phyloP scores from a whole-genome alignment of 2,797 vertebrate species.

The Siniperca undulata region DNA sequence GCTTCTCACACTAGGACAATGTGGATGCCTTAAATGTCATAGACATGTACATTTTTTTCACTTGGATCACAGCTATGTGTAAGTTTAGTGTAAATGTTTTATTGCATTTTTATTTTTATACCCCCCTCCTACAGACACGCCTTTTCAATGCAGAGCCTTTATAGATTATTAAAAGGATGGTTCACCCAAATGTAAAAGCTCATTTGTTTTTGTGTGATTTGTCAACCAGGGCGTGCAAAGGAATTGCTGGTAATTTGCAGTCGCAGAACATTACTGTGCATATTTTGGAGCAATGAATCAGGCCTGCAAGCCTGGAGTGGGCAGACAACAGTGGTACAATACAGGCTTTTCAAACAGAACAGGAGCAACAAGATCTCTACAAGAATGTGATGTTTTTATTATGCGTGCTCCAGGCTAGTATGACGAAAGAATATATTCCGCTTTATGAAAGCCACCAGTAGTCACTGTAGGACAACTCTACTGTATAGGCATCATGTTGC shows the following conservation, averaged over 20 bases:
- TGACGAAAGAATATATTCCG: background rate
- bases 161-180: conserved; percentile 63
- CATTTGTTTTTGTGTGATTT: conserved; percentile 34
- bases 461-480: background rate
- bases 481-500: background rate
- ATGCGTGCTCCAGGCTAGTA: background rate
- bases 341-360: conserved; percentile 24
- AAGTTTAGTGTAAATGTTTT: conserved; percentile 57
- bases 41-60: conserved; percentile 42
- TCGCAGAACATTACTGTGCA: conserved; percentile 17
- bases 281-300: conserved; percentile 26
- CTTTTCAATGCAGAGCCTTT: conserved; percentile 65
- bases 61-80: conserved; percentile 35
- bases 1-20: conserved; percentile 47
- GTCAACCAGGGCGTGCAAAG: conserved; percentile 6
- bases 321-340: conserved; percentile 38
- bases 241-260: background rate
- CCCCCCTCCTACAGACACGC: background rate
- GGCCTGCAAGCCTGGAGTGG: background rate
- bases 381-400: conserved; percentile 32
- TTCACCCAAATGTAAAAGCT: conserved; percentile 34
- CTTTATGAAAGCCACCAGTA: background rate
- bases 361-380: conserved; percentile 8
- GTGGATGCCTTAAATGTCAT: conserved; percentile 66
- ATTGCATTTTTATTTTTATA: conserved; percentile 61